Conservation (phyloP, 2,113 vertebrate species). For the Cacatua alba region DNA sequence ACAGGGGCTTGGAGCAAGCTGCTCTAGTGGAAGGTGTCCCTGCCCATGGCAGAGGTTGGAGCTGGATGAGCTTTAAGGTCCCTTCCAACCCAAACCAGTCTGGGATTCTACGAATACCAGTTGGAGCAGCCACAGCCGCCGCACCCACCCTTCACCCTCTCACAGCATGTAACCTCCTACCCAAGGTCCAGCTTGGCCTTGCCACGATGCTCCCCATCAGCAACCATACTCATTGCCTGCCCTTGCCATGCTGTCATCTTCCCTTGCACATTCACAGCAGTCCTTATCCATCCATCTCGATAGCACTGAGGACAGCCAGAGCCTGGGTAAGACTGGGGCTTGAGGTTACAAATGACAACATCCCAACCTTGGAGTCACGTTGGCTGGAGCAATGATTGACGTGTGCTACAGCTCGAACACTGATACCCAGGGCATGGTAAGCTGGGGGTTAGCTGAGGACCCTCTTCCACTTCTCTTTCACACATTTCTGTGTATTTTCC, state of each 20-base stretch:
- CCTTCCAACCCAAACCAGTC: neutral
- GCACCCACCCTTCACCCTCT: too few relatives aligned
- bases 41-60: neutral
- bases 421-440: neutral
- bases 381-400: neutral
- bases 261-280: neutral
- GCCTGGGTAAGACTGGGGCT: neutral
- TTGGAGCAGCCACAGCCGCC: neutral
- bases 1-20: neutral
- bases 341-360: neutral
- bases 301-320: neutral
- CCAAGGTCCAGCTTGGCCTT: neutral
- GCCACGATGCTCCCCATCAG: rapidly evolving
- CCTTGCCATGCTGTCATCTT: neutral
- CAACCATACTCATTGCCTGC: neutral
- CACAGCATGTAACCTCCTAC: neutral
- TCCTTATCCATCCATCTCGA: neutral
- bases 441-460: neutral
- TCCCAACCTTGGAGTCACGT: neutral
- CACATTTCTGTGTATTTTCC: slow-evolving; percentile 1
- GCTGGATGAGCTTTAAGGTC: neutral
- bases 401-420: rapidly evolving
- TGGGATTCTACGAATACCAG: neutral
- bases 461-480: neutral
- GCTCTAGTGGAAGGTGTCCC: neutral